A percentile compares a stretch with the other conserved stretches of the same genome.
phyloP scores from a whole-genome alignment of 2,113 vertebrate genomes.

The Lasiurus cinereus region DNA sequence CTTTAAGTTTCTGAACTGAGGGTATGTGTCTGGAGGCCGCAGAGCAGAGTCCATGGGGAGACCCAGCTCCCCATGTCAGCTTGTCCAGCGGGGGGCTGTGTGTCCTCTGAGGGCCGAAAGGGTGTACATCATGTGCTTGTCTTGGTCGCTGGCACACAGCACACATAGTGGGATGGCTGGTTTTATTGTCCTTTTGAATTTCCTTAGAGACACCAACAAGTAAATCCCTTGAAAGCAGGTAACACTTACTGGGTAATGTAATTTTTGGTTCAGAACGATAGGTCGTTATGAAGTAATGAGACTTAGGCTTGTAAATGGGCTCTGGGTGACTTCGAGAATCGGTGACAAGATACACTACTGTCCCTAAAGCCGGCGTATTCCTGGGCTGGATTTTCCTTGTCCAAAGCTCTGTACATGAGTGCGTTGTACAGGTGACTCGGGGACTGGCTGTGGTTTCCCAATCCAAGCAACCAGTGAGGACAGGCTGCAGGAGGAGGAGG shows the following conservation, averaged over 20 bases:
- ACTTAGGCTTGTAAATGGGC: neutral
- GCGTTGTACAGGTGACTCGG: neutral
- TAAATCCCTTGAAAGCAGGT: neutral
- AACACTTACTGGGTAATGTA: neutral
- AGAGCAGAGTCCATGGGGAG: neutral
- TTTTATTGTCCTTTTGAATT: neutral
- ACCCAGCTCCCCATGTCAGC: neutral
- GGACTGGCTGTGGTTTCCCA: no score
- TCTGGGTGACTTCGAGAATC: neutral
- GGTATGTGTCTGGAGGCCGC: neutral
- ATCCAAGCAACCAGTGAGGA: neutral
- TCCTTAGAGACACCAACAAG: neutral
- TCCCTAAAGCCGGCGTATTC: neutral
- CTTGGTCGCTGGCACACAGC: neutral
- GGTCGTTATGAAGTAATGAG: neutral
- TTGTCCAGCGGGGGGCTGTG: neutral
- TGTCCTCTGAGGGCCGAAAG: neutral
- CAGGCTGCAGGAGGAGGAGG: neutral
- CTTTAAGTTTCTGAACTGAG: neutral
- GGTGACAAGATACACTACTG: neutral
- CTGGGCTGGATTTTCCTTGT: neutral
- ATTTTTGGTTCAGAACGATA: neutral
- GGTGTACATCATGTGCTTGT: accelerated
- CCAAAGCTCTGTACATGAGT: neutral
- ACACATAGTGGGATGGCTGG: neutral